These are phyloP conservation scores for Sebastes reedi DNA, from an alignment of 2,797 vertebrate species.

Conservation along the genomic window DNA sequence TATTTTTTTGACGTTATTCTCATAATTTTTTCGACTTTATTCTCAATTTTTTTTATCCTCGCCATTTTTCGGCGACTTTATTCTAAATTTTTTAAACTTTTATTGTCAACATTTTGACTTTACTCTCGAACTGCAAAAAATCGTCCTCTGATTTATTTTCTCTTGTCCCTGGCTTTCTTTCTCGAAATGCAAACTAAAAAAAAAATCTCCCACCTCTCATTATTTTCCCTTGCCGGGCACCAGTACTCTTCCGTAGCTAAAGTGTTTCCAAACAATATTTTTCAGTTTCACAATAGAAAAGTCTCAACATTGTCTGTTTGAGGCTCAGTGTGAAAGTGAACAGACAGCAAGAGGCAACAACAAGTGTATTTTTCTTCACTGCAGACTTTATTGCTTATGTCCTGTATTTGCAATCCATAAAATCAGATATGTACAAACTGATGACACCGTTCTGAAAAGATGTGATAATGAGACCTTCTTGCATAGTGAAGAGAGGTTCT, in stretches of 20 bases:
- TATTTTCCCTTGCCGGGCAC: too few species aligned
- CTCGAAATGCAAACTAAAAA: too few species aligned
- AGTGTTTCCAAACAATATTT: background rate
- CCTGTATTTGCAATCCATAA: constrained; percentile 56
- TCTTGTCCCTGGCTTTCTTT: too few species aligned
- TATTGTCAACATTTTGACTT: too few species aligned
- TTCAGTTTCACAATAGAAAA: background rate
- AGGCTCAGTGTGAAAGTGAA: background rate
- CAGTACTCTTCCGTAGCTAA: background rate
- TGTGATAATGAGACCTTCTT: constrained; percentile 22
- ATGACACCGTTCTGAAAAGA: constrained; percentile 12
- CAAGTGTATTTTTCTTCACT: constrained; percentile 47
- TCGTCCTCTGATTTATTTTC: too few species aligned
- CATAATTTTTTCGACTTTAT: too few species aligned
- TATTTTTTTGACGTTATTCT: too few species aligned
- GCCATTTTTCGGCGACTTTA: too few species aligned
- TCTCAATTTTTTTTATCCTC: too few species aligned
- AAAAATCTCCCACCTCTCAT: too few species aligned
- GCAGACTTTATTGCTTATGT: constrained; percentile 69
- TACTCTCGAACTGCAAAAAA: too few species aligned
- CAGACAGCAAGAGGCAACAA: background rate
- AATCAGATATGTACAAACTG: constrained; percentile 53
- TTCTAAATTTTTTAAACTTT: too few species aligned
- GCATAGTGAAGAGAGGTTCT: constrained; percentile 26
- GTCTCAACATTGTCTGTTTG: background rate